A percentile compares a stretch with the other conserved stretches of the same genome.
phyloP scores from a whole-genome alignment of 2,113 vertebrate genomes.

The Smithornis capensis region DNA sequence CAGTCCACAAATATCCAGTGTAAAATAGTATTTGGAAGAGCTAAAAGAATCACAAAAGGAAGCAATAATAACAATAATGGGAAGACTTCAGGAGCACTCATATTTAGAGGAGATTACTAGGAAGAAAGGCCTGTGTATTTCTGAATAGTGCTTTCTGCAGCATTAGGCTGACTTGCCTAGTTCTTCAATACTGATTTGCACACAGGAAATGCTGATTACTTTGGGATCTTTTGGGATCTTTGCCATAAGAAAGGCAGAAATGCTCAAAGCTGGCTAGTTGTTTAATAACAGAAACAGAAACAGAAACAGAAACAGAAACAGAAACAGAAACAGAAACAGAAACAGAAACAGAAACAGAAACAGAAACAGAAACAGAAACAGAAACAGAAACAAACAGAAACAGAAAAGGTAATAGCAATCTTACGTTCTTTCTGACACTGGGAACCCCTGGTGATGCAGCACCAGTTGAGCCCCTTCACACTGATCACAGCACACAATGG shows the following conservation, averaged over 20 bases:
- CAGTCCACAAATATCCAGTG: background rate
- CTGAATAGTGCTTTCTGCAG: background rate
- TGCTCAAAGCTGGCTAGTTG: background rate
- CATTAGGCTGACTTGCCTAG: background rate
- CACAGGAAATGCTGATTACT: background rate
- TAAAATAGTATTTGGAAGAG: background rate
- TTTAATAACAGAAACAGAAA: background rate
- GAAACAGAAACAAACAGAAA: too few relatives aligned
- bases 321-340: too few relatives aligned
- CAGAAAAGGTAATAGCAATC: background rate
- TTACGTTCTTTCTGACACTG: background rate
- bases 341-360: too few relatives aligned
- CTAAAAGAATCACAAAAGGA: background rate
- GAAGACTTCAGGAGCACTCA: background rate
- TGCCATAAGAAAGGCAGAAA: background rate
- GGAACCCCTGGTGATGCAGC: background rate
- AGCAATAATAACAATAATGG: background rate
- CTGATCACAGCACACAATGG: fast-evolving
- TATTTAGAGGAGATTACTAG: background rate
- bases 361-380: too few relatives aligned
- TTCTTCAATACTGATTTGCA: background rate
- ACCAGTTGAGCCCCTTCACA: background rate
- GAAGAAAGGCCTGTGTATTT: background rate
- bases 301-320: too few relatives aligned
- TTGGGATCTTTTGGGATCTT: background rate